Conservation (phyloP, 2,113 vertebrate species). For the Grammomys surdaster region DNA sequence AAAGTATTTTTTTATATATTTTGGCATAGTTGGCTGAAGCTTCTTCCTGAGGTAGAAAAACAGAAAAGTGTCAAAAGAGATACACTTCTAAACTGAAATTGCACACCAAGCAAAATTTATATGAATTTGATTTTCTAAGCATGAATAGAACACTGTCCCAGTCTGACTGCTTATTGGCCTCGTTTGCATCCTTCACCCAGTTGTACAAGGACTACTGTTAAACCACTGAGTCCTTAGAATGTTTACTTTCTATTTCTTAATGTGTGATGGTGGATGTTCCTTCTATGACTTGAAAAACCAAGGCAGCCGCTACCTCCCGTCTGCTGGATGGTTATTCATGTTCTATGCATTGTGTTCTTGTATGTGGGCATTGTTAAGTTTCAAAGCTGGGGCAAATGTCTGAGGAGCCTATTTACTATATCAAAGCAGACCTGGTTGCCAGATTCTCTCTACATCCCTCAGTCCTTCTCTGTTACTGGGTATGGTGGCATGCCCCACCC, state of each 20-base stretch:
- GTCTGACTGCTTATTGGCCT: too few relatives aligned
- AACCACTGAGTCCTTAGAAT: not conserved
- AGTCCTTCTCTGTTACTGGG: not conserved
- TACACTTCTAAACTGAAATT: not conserved
- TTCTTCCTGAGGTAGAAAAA: not conserved
- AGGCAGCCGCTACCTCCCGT: not conserved
- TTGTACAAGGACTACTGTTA: too few relatives aligned
- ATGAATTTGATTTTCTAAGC: not conserved
- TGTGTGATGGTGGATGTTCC: fast-evolving
- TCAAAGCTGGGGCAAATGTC: not conserved
- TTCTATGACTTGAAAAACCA: not conserved
- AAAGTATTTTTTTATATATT: not conserved
- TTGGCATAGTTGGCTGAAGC: not conserved
- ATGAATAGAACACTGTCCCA: not conserved
- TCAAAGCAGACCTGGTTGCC: not conserved
- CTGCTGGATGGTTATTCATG: not conserved
- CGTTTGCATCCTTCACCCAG: not conserved
- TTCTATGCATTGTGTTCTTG: not conserved
- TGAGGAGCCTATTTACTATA: not conserved
- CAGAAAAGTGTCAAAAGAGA: not conserved
- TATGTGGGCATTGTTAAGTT: not conserved
- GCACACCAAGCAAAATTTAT: not conserved
- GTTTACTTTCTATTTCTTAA: not conserved
- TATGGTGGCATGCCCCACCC: not conserved
- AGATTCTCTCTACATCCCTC: not conserved